A percentile compares a stretch with the other conserved stretches of the same genome.
Evolutionary conservation across 2,888 invertebrate species (phyloP).

Genomic region (Brachynemurus nebulosus): DNA sequence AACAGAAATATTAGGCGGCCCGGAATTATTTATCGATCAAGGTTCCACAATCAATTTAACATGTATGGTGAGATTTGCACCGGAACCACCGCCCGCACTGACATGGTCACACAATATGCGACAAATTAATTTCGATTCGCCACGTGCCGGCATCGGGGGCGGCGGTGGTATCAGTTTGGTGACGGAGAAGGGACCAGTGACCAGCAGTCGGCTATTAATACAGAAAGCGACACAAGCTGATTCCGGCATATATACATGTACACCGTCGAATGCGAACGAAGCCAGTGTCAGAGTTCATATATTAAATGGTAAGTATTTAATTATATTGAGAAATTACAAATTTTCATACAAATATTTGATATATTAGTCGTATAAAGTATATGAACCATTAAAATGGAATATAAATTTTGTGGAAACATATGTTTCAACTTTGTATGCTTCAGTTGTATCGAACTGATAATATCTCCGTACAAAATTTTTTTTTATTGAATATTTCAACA

Average conservation of each 20-base stretch:
- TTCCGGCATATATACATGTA: slow-evolving; percentile 72
- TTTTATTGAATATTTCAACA: too few relatives aligned
- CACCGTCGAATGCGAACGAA: slow-evolving; percentile 69
- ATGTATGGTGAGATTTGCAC: slow-evolving; percentile 69
- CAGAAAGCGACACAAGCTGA: slow-evolving; percentile 68
- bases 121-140: slow-evolving; percentile 83
- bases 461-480: too few relatives aligned
- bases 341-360: too few relatives aligned
- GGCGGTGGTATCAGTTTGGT: slow-evolving; percentile 71
- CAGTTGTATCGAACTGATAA: too few relatives aligned
- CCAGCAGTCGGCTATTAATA: slow-evolving; percentile 69
- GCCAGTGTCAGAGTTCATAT: slow-evolving; percentile 72
- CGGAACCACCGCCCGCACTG: slow-evolving; percentile 71
- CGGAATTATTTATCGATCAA: slow-evolving; percentile 71
- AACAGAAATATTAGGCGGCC: slow-evolving; percentile 67
- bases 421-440: too few relatives aligned
- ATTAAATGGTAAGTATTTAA: slow-evolving; percentile 69
- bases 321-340: too few relatives aligned
- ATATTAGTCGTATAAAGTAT: too few relatives aligned
- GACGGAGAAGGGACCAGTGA: slow-evolving; percentile 71
- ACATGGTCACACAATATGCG: slow-evolving; percentile 71
- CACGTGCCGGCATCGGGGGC: slow-evolving; percentile 66
- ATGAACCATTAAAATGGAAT: too few relatives aligned
- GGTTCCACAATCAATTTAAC: slow-evolving; percentile 82
- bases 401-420: too few relatives aligned